Base-by-base conservation (phyloP, 2,113 vertebrate genomes). In the Chaetorhynchus papuensis region DNA sequence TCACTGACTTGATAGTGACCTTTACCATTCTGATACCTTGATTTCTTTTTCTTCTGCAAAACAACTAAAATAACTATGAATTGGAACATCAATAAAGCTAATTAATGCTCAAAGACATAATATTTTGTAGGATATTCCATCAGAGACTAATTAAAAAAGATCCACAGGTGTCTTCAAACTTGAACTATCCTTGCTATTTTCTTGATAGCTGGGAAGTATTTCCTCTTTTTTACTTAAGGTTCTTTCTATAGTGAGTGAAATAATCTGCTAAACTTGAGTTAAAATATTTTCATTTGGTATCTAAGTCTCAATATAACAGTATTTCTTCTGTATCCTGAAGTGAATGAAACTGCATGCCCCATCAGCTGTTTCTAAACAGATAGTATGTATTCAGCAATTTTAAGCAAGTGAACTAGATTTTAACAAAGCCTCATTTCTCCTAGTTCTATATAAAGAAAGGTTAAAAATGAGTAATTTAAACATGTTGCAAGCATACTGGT, bases 401-500 rank as follows among this genome's bases (percentile, higher is more conserved):
- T 84, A 64, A 78, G 37, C 27, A 78, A 84, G n/a, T n/a, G n/a
- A n/a, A 59, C 83, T 72, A 64, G 52, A 75, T 59, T 71, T 84
- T 91, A 84, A 78, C 44, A 57, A 91, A 91, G 52, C 44, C 24
- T 72, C 24, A 70, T 64, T 79, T 90, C 56, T 83, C 52, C 64
- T 44, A 60, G 65, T 39, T 69, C 66, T 75, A 21, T 79, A n/a
- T 75, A 90, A 64, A 87, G 42, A 72, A 92, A 83, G 35, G 26
- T 59, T 87, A 47, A 87, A 79, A 66, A 49, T 57, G 1, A 57
- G 60, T 41, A 83, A 80, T 83, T 41, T 42, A 60, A 76, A 60
- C 83, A 95, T 79, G n/a, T 16, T 72, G 37, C 65, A 93, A 94
- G 97, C 98, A 75, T 98, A 99, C 99, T 94, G 98, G 99, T 93